A percentile compares a stretch with the other conserved stretches of the same genome.
These are phyloP conservation scores for Ceratosolen fusciceps DNA, from an alignment of 1,140 invertebrate genomes.

Conservation along the genomic window DNA sequence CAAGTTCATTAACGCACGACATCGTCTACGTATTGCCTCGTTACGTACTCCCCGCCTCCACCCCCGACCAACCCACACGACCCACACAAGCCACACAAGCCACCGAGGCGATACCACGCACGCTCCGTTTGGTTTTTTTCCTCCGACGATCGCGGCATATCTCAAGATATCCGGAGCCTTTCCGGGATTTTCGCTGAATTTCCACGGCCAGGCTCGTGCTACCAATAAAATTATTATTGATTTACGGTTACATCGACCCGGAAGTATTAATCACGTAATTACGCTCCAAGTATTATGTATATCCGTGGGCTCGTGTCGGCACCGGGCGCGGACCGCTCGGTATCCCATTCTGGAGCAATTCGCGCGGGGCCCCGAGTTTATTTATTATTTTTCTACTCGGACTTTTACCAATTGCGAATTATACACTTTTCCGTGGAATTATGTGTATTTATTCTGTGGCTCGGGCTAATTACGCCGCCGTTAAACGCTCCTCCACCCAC, in stretches of 20 bases:
- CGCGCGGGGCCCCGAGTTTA: neutral
- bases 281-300: neutral
- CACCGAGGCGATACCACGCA: neutral
- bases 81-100: neutral
- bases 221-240: constrained; percentile 39
- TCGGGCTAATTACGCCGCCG: neutral
- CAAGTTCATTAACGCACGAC: constrained; percentile 44
- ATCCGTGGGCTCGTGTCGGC: neutral
- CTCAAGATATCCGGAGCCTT: neutral
- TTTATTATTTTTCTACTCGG: neutral
- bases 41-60: too few relatives aligned
- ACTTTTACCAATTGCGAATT: neutral
- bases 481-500: too few relatives aligned
- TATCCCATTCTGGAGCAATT: neutral
- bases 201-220: neutral
- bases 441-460: too few relatives aligned
- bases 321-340: neutral
- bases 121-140: neutral
- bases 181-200: constrained; percentile 19
- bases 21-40: neutral
- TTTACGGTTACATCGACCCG: constrained; percentile 17
- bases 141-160: too few relatives aligned
- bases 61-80: too few relatives aligned
- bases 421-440: neutral
- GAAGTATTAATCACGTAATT: constrained; percentile 13